phyloP scores from a whole-genome alignment of 2,797 vertebrate genomes.

The Anabacerthia variegaticeps region DNA sequence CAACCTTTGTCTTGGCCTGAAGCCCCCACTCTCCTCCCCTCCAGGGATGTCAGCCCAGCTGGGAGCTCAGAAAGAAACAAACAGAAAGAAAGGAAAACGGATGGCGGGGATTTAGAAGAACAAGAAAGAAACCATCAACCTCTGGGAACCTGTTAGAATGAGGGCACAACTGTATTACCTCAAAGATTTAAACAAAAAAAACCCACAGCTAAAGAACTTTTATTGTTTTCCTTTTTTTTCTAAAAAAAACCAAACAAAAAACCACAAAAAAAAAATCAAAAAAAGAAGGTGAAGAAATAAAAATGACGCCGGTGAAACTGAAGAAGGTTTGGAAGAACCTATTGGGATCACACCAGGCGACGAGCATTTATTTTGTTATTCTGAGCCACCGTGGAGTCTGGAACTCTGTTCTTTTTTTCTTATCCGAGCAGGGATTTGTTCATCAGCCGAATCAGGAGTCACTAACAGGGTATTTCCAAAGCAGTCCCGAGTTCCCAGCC shows the following conservation, averaged over 20 bases:
- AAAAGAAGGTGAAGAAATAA: conserved; percentile 17
- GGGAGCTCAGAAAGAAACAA: conserved; percentile 34
- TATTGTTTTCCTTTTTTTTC: conserved; percentile 68
- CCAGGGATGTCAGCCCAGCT: conserved; percentile 16
- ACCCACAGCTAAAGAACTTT: conserved; percentile 67
- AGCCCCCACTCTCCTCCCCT: conserved; percentile 7
- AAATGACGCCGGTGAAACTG: conserved; percentile 47
- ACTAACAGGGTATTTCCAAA: conserved; percentile 73
- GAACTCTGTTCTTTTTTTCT: conserved; percentile 60
- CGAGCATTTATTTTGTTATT: conserved; percentile 42
- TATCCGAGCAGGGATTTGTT: conserved; percentile 70
- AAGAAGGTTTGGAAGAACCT: conserved; percentile 52
- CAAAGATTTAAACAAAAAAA: conserved; percentile 63
- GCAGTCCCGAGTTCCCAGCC: conserved; percentile 18
- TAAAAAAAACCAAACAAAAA: background rate
- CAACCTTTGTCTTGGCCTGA: background rate
- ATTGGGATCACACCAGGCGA: conserved; percentile 9
- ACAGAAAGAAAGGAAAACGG: conserved; percentile 51
- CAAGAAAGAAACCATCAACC: conserved; percentile 58
- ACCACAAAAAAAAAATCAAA: background rate
- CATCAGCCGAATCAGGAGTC: conserved; percentile 61
- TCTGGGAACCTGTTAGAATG: conserved; percentile 74
- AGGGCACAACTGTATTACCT: conserved; percentile 79
- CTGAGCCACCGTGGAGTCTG: conserved; percentile 67
- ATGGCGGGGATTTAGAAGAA: conserved; percentile 22